phyloP scores from a whole-genome alignment of 2,888 invertebrate species.

The Campoletis raptor region DNA sequence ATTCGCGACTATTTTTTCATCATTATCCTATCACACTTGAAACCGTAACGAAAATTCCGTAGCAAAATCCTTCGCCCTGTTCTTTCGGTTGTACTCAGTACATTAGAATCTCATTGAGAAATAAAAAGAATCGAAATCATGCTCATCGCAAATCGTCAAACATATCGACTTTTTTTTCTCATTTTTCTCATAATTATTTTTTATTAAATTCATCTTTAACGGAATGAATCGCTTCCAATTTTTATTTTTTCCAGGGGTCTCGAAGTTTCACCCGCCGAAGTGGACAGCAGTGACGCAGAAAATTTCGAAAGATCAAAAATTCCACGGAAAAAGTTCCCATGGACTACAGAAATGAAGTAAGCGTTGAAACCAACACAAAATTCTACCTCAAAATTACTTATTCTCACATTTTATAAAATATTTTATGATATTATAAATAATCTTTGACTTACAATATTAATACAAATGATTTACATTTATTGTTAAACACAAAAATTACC shows the following conservation, averaged over 20 bases:
- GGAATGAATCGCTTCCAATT: not conserved
- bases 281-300: constrained; percentile 79
- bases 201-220: not conserved
- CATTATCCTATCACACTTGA: not conserved
- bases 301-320: constrained; percentile 86
- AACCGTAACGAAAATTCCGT: not conserved
- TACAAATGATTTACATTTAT: not conserved
- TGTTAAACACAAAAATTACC: no score
- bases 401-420: not conserved
- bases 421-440: not conserved
- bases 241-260: constrained; percentile 79
- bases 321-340: constrained; percentile 91
- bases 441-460: not conserved
- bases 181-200: constrained; percentile 19
- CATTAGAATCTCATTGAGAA: not conserved
- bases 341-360: constrained; percentile 89
- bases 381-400: constrained; percentile 23
- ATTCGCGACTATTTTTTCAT: constrained; percentile 13
- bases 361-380: constrained; percentile 63
- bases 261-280: constrained; percentile 77
- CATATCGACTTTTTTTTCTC: not conserved
- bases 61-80: no score
- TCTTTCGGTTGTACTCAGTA: not conserved
- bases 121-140: not conserved
- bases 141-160: not conserved